Conservation (phyloP, 2,113 vertebrate genomes). For the Progne subis region DNA sequence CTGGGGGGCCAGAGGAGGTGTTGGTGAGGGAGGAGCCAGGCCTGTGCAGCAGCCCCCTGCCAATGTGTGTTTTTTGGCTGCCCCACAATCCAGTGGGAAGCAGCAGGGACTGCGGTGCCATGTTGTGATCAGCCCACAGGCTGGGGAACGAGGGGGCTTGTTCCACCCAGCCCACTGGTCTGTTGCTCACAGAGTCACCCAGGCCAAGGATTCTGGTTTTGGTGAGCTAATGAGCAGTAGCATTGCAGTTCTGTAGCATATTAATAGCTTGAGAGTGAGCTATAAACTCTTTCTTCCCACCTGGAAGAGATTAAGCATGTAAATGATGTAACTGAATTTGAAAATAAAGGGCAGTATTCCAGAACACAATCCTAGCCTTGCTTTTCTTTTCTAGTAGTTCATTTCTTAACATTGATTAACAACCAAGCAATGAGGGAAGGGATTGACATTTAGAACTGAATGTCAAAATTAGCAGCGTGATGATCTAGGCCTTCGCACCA, state of each 20-base stretch:
- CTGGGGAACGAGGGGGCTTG: not conserved
- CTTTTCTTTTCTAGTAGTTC: not conserved
- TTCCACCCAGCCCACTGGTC: not conserved
- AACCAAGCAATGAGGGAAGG: not conserved
- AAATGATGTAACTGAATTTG: not conserved
- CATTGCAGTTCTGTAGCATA: not conserved
- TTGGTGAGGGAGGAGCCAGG: not conserved
- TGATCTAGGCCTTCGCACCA: not conserved
- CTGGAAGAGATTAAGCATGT: not conserved
- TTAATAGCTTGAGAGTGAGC: not conserved
- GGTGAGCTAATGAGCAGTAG: not conserved
- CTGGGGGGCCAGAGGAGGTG: not conserved
- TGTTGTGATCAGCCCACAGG: fast-evolving
- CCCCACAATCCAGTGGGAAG: fast-evolving
- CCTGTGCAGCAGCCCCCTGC: not conserved
- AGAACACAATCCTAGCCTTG: not conserved
- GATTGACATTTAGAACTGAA: not conserved
- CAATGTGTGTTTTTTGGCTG: not conserved
- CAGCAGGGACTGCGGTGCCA: fast-evolving
- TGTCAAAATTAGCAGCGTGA: not conserved
- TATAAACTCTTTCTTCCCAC: not conserved
- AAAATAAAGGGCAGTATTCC: not conserved
- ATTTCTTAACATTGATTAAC: not conserved
- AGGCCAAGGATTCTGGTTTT: not conserved
- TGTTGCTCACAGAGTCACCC: not conserved